Conservation (phyloP, 2,113 vertebrate species). For the Patagioenas fasciata region DNA sequence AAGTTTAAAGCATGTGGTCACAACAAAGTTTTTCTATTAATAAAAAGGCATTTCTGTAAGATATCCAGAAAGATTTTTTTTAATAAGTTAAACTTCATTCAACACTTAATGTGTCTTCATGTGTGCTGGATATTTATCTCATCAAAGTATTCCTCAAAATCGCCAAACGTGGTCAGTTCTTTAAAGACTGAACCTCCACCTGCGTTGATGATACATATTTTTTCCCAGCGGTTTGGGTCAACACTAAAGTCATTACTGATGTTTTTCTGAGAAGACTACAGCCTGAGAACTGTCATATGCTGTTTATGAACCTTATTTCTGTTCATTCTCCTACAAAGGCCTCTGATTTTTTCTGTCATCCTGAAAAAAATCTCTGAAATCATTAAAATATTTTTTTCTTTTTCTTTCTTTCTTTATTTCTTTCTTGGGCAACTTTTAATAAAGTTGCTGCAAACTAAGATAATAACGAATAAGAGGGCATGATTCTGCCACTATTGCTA, state of each 20-base stretch:
- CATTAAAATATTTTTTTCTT: no score
- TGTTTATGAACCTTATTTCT: background rate
- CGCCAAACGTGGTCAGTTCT: background rate
- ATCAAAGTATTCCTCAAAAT: constrained; percentile 1
- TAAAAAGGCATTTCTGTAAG: background rate
- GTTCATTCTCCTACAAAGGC: background rate
- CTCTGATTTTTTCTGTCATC: background rate
- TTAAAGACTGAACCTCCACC: background rate
- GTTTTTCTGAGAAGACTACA: constrained; percentile 10
- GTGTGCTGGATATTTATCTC: background rate
- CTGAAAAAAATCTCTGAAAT: background rate
- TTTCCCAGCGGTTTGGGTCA: background rate
- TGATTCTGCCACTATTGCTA: background rate
- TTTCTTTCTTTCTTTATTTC: no score
- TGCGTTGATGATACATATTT: background rate
- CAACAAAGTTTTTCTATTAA: background rate
- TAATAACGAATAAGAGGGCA: background rate
- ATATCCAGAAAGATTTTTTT: background rate
- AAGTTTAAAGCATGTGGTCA: background rate
- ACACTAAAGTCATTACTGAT: constrained; percentile 10
- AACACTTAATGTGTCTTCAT: background rate
- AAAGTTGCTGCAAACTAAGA: background rate
- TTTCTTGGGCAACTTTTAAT: background rate
- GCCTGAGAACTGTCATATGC: background rate
- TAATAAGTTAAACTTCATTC: background rate